A percentile compares a stretch with the other conserved stretches of the same genome.
phyloP scores from a whole-genome alignment of 2,888 invertebrate species.

The Parnassius smintheus region DNA sequence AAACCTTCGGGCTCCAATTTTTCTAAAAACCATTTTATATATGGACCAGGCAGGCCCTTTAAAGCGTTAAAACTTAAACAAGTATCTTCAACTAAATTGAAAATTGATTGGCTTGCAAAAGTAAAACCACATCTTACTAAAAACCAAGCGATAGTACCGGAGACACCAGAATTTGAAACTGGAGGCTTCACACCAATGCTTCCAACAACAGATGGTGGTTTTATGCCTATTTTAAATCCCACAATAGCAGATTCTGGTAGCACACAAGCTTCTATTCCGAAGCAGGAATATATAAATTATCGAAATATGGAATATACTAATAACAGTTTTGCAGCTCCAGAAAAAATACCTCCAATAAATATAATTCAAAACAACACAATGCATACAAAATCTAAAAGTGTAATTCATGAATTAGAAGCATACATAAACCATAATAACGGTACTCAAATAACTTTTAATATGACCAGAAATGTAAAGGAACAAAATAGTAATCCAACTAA shows the following conservation, averaged over 20 bases:
- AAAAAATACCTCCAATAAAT: conserved; percentile 49
- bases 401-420: conserved; percentile 70
- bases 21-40: conserved; percentile 98
- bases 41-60: conserved; percentile 93
- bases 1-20: conserved; percentile 94
- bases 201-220: conserved; percentile 86
- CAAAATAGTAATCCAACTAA: conserved; percentile 63
- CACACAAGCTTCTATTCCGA: conserved; percentile 44
- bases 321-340: conserved; percentile 43
- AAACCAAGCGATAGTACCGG: conserved; percentile 52
- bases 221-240: conserved; percentile 83
- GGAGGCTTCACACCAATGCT: conserved; percentile 90
- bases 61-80: conserved; percentile 96
- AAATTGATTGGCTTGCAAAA: conserved; percentile 69
- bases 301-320: conserved; percentile 46
- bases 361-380: conserved; percentile 54
- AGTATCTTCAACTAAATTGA: conserved; percentile 96
- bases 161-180: conserved; percentile 84
- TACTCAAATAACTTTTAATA: conserved; percentile 68
- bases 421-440: conserved; percentile 65
- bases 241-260: conserved; percentile 37
- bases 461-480: conserved; percentile 70
- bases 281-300: conserved; percentile 42
- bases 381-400: conserved; percentile 67
- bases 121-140: conserved; percentile 58